Evolutionary conservation across 2,113 vertebrate genomes (phyloP), one percentile per base, ranked within the genome.

Genomic region (Melanerpes aurifrons): DNA sequence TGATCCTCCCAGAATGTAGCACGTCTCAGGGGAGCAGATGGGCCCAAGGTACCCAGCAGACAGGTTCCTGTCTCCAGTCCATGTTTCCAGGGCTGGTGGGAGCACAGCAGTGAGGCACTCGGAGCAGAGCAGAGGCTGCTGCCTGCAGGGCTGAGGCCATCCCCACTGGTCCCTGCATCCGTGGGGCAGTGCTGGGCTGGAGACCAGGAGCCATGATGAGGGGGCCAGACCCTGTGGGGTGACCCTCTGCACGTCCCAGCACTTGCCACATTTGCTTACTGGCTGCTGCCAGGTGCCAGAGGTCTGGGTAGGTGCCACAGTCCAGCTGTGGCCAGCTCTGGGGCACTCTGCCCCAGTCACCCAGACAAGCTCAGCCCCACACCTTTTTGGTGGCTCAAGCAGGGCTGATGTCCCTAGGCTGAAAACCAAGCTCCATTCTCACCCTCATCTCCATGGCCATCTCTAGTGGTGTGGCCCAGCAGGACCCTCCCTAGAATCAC

Each of bases 11-110:
- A 68, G 93, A 89, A 69, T 9, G 79, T 21, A 28, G 63, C 48
- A 22, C 12, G 48, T 50, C 62, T 15, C 1, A 77, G 79, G 87
- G 28, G 85, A 94, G 69, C 79, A 94, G 95, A 94, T 90, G 95
- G 89, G 90, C 47, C 28, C 0, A 1, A 57, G 92, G 85, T 94
- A 86, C 61, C 96, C 93, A 90, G 94, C 62, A 69, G 43, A 22
- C 62, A 53, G 96, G 96, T 96, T 93, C 96, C 95, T 96, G 96
- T 95, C 86, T 80, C 71, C 20, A 18, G 92, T 64, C 57, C 53
- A 8, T 13, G 78, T 6, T 54, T 15, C 2, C 21, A 4, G 12
- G 17, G 79, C 29, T 61, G 57, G 72, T 32, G 70, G 71, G 47
- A 64, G n/a, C 1, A 1, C 0, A 18, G 61, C 50, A 12, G 71